phyloP scores from a whole-genome alignment of 2,888 invertebrate genomes.

The Tetragnatha montana region DNA sequence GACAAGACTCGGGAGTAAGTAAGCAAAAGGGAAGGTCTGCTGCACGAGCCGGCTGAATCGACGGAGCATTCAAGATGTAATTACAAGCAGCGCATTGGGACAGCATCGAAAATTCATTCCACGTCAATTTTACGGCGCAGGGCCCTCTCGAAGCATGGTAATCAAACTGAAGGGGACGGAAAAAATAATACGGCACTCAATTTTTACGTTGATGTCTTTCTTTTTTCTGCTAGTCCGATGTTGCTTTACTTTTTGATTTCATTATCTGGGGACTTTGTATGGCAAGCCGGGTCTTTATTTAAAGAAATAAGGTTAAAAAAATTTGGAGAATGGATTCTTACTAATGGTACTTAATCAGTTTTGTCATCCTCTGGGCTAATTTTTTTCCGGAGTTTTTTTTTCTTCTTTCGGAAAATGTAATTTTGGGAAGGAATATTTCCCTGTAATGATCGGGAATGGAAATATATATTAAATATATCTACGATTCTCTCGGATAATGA shows the following conservation, averaged over 20 bases:
- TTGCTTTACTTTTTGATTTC: conserved; percentile 46
- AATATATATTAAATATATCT: conserved; percentile 51
- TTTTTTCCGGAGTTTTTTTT: conserved; percentile 6
- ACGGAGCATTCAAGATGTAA: conserved; percentile 51
- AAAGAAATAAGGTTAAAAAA: conserved; percentile 52
- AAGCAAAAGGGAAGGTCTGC: conserved; percentile 17
- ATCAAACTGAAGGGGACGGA: conserved; percentile 40
- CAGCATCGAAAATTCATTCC: conserved; percentile 54
- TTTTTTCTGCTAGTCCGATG: conserved; percentile 23
- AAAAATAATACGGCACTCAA: conserved; percentile 32
- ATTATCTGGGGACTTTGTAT: conserved; percentile 37
- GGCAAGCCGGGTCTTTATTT: conserved; percentile 41
- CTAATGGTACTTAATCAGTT: conserved; percentile 62
- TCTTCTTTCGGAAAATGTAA: conserved; percentile 8
- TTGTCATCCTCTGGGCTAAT: conserved; percentile 42
- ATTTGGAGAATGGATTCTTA: background rate
- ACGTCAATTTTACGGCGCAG: conserved; percentile 23
- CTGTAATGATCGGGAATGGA: conserved; percentile 44
- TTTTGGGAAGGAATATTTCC: conserved; percentile 49
- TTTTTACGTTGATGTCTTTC: conserved; percentile 39
- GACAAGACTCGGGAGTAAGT: conserved; percentile 37
- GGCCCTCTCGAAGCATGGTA: conserved; percentile 12
- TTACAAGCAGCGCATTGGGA: conserved; percentile 29
- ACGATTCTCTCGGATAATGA: conserved; percentile 7
- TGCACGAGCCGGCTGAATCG: background rate